phyloP scores from a whole-genome alignment of 2,113 vertebrate genomes.

The Mesocricetus auratus region DNA sequence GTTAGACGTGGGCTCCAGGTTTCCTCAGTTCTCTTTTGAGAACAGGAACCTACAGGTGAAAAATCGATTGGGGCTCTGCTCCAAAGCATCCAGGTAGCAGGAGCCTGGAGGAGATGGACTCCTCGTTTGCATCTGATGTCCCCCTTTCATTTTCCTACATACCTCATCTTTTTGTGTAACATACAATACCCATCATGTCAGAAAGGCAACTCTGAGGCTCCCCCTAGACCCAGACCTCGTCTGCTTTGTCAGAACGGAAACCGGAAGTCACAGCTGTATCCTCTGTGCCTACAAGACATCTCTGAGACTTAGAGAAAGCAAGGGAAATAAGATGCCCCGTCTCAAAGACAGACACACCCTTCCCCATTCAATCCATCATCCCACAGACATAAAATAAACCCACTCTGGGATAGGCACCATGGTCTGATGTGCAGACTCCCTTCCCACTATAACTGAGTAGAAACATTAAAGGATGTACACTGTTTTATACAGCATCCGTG shows the following conservation, averaged over 20 bases:
- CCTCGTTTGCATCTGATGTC: neutral
- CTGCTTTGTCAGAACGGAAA: neutral
- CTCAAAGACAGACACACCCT: neutral
- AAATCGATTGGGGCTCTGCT: slow-evolving; percentile 56
- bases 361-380: neutral
- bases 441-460: neutral
- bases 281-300: neutral
- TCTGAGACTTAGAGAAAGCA: neutral
- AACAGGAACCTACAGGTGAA: slow-evolving; percentile 71
- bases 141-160: neutral
- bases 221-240: neutral
- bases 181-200: neutral
- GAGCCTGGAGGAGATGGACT: neutral
- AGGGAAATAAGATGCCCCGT: neutral
- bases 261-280: neutral
- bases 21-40: slow-evolving; percentile 79
- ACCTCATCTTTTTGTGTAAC: neutral
- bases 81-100: neutral
- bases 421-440: neutral
- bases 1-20: slow-evolving; percentile 62
- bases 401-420: neutral
- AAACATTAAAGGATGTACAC: neutral
- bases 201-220: neutral
- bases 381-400: neutral
- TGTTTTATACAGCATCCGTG: neutral